Percentiles rank a stretch among this genome's conserved stretches.
Evolutionary conservation across 2,113 vertebrate species (phyloP).

Genomic region (Taxidea taxus): DNA sequence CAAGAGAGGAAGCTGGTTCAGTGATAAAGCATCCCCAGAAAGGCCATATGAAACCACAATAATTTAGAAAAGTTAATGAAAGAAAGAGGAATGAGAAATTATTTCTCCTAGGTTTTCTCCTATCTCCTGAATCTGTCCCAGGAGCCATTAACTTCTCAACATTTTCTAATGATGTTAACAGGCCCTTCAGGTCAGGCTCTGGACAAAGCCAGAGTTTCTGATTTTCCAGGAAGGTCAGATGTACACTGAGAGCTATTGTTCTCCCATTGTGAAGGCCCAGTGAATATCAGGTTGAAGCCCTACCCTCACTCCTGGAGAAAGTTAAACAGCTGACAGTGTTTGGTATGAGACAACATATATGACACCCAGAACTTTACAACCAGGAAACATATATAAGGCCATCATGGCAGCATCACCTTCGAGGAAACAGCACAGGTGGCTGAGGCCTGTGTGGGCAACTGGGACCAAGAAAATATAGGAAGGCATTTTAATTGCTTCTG

Average conservation of each 20-base stretch:
- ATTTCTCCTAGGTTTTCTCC: background rate
- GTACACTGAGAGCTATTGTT: fast-evolving
- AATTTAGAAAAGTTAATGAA: background rate
- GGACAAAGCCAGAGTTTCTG: background rate
- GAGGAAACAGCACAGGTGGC: background rate
- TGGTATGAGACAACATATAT: background rate
- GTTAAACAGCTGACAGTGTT: background rate
- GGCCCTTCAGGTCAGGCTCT: background rate
- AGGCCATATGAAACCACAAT: fast-evolving
- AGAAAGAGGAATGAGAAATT: background rate
- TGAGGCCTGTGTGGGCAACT: fast-evolving
- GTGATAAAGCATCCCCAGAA: background rate
- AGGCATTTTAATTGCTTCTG: background rate
- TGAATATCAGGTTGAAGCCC: background rate
- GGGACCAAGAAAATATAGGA: fast-evolving
- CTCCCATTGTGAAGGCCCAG: background rate
- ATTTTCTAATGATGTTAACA: background rate
- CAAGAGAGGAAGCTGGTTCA: background rate
- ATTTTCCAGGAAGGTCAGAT: background rate
- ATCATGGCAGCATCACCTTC: fast-evolving
- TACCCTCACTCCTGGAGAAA: background rate
- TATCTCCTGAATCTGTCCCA: background rate
- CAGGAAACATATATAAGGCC: background rate
- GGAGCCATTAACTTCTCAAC: fast-evolving
- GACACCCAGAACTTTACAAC: background rate